Base-by-base conservation (phyloP, 2,113 vertebrate genomes). In the Macaca nemestrina region DNA sequence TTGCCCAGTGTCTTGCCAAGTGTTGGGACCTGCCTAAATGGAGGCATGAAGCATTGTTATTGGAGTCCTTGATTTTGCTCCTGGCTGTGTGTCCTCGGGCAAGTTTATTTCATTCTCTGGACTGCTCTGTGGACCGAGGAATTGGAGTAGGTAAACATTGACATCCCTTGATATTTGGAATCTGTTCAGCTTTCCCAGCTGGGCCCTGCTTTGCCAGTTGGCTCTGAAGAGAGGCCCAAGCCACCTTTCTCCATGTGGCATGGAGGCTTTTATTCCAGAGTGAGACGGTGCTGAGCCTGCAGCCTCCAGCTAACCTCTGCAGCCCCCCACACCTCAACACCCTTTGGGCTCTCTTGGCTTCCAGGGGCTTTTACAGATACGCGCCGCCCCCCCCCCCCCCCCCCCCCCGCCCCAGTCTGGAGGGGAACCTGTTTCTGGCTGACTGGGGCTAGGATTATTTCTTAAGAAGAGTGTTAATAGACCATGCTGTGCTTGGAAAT, bases 71-170 rank as follows among this genome's bases (percentile, higher is more conserved):
- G 68, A 25, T 88, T 40, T 91, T 76, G 72, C n/a, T 91, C 89
- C 82, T 79, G 81, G 64, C 48, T 93, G 61, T 64, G 70, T 85
- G 43, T 93, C 88, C 17, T 23, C 40, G 79, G 67, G 68, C 67
- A 79, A 43, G n/a, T 96, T 81, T 92, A 82, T 96, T 93, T 89
- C 75, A 61, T 90, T 95, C 88, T 97, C 93, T 94, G 90, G 64
- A 75, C 64, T 87, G 64, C 70, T 76, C n/a, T 72, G 80, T 75
- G 73, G 78, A 88, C 61, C 23, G n/a, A 95, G 81, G 80, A 79
- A 72, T 52, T 89, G 48, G 38, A 75, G 64, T 73, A 4, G 57
- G 55, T 73, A 90, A 94, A 64, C 55, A 18, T 6, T 17, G 32
- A 76, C 18, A 23, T 85, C 59, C 12, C 32, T 94, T 86, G 82